Conservation (phyloP, 2,797 vertebrate species). For the Danio aesculapii region DNA sequence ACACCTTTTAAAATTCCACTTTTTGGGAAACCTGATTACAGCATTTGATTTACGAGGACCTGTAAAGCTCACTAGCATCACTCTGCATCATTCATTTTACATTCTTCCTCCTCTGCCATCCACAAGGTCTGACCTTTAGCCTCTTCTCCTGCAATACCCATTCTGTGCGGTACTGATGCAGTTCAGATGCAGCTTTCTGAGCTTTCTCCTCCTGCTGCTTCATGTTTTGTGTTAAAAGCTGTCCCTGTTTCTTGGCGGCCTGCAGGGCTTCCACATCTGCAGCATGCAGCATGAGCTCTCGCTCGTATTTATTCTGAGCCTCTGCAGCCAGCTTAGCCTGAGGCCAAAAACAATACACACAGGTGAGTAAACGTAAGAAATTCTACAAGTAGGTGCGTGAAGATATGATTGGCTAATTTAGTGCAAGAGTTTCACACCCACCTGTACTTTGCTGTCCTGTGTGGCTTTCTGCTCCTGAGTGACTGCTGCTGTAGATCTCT, state of each 20-base stretch:
- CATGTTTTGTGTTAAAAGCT: slow-evolving; percentile 74
- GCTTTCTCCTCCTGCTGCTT: slow-evolving; percentile 87
- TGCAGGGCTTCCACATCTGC: slow-evolving; percentile 94
- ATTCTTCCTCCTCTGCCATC: not conserved
- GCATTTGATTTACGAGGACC: too few species aligned
- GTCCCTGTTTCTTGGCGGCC: slow-evolving; percentile 87
- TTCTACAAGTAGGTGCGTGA: not conserved
- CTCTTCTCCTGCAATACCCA: slow-evolving; percentile 86
- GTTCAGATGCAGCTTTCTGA: slow-evolving; percentile 82
- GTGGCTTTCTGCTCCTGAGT: slow-evolving; percentile 90
- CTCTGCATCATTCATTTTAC: too few species aligned
- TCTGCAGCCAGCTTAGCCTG: slow-evolving; percentile 89
- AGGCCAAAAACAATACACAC: not conserved
- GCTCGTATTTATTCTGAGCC: slow-evolving; percentile 94
- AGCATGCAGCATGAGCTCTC: slow-evolving; percentile 96
- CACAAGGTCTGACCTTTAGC: slow-evolving; percentile 83
- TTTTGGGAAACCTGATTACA: too few species aligned
- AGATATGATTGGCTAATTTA: not conserved
- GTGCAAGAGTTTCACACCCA: slow-evolving; percentile 59
- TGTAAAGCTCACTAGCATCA: too few species aligned
- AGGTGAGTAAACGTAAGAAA: not conserved
- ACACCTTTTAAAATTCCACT: too few species aligned
- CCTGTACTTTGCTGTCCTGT: slow-evolving; percentile 92
- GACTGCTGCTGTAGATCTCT: slow-evolving; percentile 85
- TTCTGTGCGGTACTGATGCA: slow-evolving; percentile 82